phyloP scores from a whole-genome alignment of 1,140 invertebrate genomes.

The Conopomorpha cramerella region DNA sequence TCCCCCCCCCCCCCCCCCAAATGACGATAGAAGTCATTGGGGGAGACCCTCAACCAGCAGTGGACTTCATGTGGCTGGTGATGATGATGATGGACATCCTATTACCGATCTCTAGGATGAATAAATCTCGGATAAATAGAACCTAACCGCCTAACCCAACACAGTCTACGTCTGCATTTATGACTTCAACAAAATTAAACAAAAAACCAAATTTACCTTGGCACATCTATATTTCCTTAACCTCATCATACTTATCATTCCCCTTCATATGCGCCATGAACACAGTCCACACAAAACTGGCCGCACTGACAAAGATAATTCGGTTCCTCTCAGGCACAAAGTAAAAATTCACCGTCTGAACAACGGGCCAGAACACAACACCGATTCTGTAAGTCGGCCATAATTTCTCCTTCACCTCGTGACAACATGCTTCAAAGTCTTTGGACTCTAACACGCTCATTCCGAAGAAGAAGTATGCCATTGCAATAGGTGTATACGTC shows the following conservation, averaged over 20 bases:
- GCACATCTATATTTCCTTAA: not conserved
- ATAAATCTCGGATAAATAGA: no score
- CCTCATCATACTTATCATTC: constrained; percentile 8
- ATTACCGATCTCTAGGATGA: no score
- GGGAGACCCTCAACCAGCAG: no score
- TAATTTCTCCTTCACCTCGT: constrained; percentile 78
- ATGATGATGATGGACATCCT: no score
- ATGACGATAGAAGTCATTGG: no score
- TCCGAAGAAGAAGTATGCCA: constrained; percentile 80
- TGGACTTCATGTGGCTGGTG: no score
- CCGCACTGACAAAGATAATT: constrained; percentile 78
- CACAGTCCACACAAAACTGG: constrained; percentile 82
- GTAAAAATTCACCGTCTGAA: constrained; percentile 83
- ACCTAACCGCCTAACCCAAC: no score
- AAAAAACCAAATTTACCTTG: not conserved
- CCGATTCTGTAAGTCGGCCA: constrained; percentile 77
- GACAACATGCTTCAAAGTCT: constrained; percentile 64
- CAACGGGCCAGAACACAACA: constrained; percentile 69
- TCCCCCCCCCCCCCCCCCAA: no score
- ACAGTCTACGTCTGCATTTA: no score
- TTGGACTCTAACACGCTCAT: constrained; percentile 79
- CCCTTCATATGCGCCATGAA: constrained; percentile 85
- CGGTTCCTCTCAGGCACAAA: constrained; percentile 79
- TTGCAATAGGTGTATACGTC: constrained; percentile 76
- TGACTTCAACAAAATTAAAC: not conserved